Evolutionary conservation across 2,113 vertebrate genomes (phyloP), one percentile per base, ranked within the genome.

Genomic region (Phycodurus eques): DNA sequence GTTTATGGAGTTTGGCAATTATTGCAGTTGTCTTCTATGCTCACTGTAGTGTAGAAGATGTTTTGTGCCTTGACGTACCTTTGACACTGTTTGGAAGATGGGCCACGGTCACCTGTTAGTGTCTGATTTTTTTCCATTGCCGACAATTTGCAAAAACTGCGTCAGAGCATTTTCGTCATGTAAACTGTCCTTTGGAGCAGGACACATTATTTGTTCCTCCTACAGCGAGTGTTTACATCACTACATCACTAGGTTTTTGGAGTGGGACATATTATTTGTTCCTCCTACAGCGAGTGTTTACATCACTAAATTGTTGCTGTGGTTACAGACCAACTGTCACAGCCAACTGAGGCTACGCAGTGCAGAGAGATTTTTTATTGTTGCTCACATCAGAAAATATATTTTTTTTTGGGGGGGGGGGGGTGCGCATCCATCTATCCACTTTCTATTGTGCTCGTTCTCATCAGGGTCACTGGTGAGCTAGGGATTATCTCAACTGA

Each of bases 141-240:
- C 0, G 47, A 73, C 79, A 86, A 78, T 70, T 76, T 15, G 57
- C 54, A 11, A 35, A 0, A 73, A 79, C 80, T 90, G 85, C 88
- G 83, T 89, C 90, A 90, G 78, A 75, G 78, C 54, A 66, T 83
- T 74, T 66, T 75, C 63, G 59, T 59, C 68, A 47, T 71, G 77
- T 83, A 88, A 88, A 89, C 84, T 56, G 75, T 85, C 71, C 79
- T 77, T 83, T 2, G 19, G 79, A 78, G 66, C 66, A 67, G 71
- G 83, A 86, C 59, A 80, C 81, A 81, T 60, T 76, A 86, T 85
- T 89, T 83, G 83, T 86, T 87, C 84, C 51, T 68, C 49, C 51
- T 68, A 33, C 79, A 31, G 72, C 4, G 3, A 0, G 57, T 90
- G 86, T 91, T 91, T 27, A 27, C 27, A 27, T 27, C 27, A 27